Evolutionary conservation across 2,797 vertebrate species (phyloP).

Genomic region (Enteromius trimaculatus): DNA sequence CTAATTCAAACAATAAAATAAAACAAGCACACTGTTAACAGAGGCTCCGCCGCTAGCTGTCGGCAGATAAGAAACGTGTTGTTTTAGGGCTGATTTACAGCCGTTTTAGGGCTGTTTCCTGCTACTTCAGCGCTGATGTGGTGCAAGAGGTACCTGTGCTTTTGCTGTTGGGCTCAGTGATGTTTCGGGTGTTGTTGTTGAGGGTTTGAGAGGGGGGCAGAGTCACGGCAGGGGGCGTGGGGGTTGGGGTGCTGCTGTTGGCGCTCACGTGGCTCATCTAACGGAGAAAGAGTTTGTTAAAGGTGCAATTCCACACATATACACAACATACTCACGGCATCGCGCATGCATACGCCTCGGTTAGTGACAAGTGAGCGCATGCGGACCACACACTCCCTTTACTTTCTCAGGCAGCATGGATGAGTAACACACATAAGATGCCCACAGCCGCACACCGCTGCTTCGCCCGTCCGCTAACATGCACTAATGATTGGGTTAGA

Average conservation of each 20-base stretch:
- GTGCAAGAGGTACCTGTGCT: conserved; percentile 75
- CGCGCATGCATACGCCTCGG: not conserved
- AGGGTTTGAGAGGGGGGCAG: conserved; percentile 73
- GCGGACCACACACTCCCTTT: conserved; percentile 16
- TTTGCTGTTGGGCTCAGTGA: conserved; percentile 72
- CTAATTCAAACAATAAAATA: not conserved
- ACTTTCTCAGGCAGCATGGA: conserved; percentile 6
- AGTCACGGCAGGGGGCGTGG: conserved; percentile 62
- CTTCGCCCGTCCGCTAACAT: conserved; percentile 10
- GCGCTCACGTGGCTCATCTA: conserved; percentile 79
- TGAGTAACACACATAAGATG: conserved; percentile 28
- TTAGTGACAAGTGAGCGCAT: conserved; percentile 29
- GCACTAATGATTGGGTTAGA: conserved; percentile 39
- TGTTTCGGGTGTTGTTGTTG: conserved; percentile 73
- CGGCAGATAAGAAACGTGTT: conserved; percentile 11
- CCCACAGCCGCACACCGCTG: conserved; percentile 3
- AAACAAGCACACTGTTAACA: not conserved
- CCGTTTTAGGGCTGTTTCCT: not conserved
- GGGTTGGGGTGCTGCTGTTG: conserved; percentile 74
- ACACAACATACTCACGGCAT: conserved; percentile 1
- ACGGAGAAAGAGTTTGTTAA: conserved; percentile 36
- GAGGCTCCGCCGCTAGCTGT: not conserved
- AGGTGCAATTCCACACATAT: conserved; percentile 4
- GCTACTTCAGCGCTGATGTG: not conserved
- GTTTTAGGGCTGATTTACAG: conserved; percentile 19